Conservation (phyloP, 2,888 invertebrate genomes). For the Phragmatobia fuliginosa region DNA sequence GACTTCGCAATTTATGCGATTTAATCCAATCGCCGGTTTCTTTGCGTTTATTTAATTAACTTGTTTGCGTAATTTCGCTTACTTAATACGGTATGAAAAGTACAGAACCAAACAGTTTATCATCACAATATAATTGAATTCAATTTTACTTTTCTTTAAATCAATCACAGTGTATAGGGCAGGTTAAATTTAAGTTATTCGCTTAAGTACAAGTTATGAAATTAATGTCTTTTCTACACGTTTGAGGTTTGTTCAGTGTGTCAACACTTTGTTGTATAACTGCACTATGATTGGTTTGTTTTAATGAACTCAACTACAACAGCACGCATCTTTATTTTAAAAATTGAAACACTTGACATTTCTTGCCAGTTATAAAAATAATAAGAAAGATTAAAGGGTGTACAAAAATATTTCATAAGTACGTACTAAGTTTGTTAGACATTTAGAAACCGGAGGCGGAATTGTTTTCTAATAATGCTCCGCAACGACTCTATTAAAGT, state of each 20-base stretch:
- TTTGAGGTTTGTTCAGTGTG: conserved; percentile 16
- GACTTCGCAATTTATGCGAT: background rate
- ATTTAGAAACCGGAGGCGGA: too few species aligned
- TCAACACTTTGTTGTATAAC: background rate
- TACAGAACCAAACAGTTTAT: too few species aligned
- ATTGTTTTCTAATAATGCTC: too few species aligned
- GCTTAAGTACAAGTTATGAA: conserved; percentile 29
- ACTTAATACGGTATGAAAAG: too few species aligned
- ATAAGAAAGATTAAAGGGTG: too few species aligned
- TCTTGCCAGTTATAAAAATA: background rate
- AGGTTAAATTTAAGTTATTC: conserved; percentile 39
- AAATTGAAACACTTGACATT: background rate
- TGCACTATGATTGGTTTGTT: background rate
- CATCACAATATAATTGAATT: too few species aligned
- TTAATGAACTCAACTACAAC: background rate
- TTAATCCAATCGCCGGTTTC: too few species aligned
- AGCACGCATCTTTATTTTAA: background rate
- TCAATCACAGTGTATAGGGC: conserved; percentile 39
- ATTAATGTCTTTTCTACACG: conserved; percentile 12
- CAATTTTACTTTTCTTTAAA: background rate
- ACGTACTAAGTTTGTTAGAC: too few species aligned
- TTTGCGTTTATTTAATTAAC: too few species aligned
- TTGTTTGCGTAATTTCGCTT: too few species aligned
- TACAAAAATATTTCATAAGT: too few species aligned
- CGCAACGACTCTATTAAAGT: too few species aligned